Base-by-base conservation (phyloP, 2,797 vertebrate species). In the Phrynocephalus forsythii region DNA sequence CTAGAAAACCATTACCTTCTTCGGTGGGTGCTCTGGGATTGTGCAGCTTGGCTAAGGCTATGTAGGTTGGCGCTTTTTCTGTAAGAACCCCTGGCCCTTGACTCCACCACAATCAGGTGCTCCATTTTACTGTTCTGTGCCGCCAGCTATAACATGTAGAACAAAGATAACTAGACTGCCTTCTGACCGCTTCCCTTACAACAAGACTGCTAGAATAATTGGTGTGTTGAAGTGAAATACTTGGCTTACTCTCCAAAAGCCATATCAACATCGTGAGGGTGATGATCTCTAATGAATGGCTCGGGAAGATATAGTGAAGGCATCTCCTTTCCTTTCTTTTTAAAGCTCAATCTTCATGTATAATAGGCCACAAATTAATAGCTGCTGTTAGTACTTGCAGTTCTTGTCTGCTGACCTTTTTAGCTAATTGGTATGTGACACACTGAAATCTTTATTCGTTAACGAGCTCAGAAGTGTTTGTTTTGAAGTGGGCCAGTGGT, bases 321-420 rank as follows among this genome's bases (percentile, higher is more conserved):
- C 24, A 82, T 52, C 76, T 66, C 30, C 63, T 60, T 63, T 30
- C 8, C 16, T 81, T 44, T 44, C n/a, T 44, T 48, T 26, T 83
- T 50, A 15, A 52, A 71, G 56, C 9, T 83, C 68, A 33, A 68
- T 18, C 68, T 13, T 72, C 44, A 52, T 82, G 10, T 8, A 56
- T 52, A 13, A 5, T 72, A 13, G 11, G 52, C 50, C 72, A 66
- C 48, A 84, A 91, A 26, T 72, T 83, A 87, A 80, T 20, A 73
- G 90, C 75, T 80, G n/a, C 33, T 68, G 33, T 72, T 79, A 84
- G 2, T 90, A 71, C 44, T 8, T 52, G 68, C 87, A 77, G 15
- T 83, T 85, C 5, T 89, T 67, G 76, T 92, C 90, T 90, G 69
- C 84, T 85, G 4, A 2, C 22, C 15, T 6, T 89, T 38, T 90